Evolutionary conservation across 2,888 invertebrate species (phyloP).

Genomic region (Phania funesta): DNA sequence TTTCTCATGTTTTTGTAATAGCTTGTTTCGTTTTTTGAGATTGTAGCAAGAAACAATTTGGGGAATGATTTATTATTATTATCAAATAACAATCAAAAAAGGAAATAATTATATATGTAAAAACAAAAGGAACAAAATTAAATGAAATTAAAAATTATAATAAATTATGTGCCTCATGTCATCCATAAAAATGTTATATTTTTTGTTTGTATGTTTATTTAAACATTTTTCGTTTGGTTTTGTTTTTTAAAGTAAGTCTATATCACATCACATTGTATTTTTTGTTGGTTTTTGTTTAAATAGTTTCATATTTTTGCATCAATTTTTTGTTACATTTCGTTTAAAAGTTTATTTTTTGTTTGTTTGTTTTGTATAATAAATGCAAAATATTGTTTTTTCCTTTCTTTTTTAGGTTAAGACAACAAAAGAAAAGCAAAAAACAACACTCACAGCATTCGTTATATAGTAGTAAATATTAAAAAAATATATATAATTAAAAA

Average conservation of each 20-base stretch:
- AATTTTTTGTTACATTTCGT: conserved; percentile 36
- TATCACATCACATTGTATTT: conserved; percentile 77
- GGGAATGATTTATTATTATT: background rate
- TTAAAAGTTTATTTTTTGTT: conserved; percentile 40
- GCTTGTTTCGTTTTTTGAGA: conserved; percentile 15
- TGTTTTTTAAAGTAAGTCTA: conserved; percentile 77
- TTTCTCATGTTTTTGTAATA: conserved; percentile 15
- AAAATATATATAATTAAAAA: conserved; percentile 65
- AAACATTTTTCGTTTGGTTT: conserved; percentile 44
- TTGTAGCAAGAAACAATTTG: background rate
- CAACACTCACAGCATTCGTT: conserved; percentile 69
- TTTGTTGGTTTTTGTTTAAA: conserved; percentile 70
- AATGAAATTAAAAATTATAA: conserved; percentile 55
- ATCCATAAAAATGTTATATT: conserved; percentile 75
- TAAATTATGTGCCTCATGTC: conserved; percentile 77
- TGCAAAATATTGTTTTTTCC: conserved; percentile 68
- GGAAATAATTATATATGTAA: conserved; percentile 44
- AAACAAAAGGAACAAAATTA: conserved; percentile 20
- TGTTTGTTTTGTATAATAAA: conserved; percentile 60
- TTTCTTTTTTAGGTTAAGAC: conserved; percentile 21
- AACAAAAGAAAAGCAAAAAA: conserved; percentile 56
- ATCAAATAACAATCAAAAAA: conserved; percentile 23
- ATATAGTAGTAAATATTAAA: conserved; percentile 62
- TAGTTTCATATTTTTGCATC: conserved; percentile 60
- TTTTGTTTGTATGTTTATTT: conserved; percentile 35